Evolutionary conservation across 2,797 vertebrate genomes (phyloP).

Genomic region (Falco cherrug): DNA sequence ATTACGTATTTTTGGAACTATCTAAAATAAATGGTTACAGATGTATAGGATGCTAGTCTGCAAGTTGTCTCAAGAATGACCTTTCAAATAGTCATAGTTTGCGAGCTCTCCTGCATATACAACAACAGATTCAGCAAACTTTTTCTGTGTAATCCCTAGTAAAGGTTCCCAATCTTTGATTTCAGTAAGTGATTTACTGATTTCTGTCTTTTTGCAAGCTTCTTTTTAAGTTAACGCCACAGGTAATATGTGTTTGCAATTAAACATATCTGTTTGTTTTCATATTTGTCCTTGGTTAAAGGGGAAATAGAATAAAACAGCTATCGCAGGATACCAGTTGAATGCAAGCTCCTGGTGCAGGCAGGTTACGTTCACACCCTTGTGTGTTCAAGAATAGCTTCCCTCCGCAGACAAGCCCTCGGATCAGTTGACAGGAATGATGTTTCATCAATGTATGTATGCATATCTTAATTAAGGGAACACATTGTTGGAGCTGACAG

Average conservation of each 20-base stretch:
- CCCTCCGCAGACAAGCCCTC: not conserved
- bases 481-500: slow-evolving; percentile 54
- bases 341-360: not conserved
- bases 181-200: not conserved
- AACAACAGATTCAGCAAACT: not conserved
- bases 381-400: not conserved
- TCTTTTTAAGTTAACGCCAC: not conserved
- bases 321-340: not conserved
- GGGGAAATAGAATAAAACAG: not conserved
- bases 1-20: not conserved
- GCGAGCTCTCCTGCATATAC: not conserved
- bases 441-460: not conserved
- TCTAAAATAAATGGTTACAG: not conserved
- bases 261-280: not conserved
- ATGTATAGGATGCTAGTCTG: not conserved
- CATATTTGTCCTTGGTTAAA: not conserved
- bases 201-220: not conserved
- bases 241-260: not conserved
- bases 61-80: not conserved
- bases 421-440: slow-evolving; percentile 27
- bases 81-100: not conserved
- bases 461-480: slow-evolving; percentile 48
- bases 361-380: not conserved
- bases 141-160: not conserved
- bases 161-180: not conserved